Conservation (phyloP, 1,140 invertebrate genomes). For the Drosophila teissieri region DNA sequence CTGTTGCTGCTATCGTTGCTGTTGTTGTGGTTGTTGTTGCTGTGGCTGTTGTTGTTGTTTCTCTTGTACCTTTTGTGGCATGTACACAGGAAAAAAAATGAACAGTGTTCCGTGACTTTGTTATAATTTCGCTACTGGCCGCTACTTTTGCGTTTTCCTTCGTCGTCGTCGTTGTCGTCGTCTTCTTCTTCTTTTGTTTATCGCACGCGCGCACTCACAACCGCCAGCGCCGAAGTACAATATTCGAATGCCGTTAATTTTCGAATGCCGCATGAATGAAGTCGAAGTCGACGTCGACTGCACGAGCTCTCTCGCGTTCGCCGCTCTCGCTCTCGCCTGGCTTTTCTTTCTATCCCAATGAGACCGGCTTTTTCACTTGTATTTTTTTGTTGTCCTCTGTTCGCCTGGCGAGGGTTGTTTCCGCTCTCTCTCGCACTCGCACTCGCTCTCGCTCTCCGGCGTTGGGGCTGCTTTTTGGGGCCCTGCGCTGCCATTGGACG, state of each 20-base stretch:
- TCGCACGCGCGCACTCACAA: slow-evolving; percentile 72
- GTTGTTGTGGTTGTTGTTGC: slow-evolving; percentile 39
- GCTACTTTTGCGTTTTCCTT: slow-evolving; percentile 11
- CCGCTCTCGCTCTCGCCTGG: slow-evolving; percentile 8
- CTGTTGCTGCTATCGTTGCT: slow-evolving; percentile 4
- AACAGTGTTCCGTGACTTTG: slow-evolving; percentile 49
- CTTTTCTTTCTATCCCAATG: slow-evolving; percentile 23
- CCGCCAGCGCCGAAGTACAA: slow-evolving; percentile 78
- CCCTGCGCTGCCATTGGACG: slow-evolving; percentile 66
- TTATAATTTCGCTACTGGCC: slow-evolving; percentile 22
- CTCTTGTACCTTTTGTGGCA: slow-evolving; percentile 54
- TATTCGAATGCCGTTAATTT: slow-evolving; percentile 10
- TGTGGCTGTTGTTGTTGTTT: slow-evolving; percentile 22
- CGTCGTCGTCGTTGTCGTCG: slow-evolving; percentile 13
- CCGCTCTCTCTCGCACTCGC: slow-evolving; percentile 13
- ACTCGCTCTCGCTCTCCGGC: background rate
- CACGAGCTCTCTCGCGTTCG: slow-evolving; percentile 37
- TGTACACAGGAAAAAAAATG: slow-evolving; percentile 52
- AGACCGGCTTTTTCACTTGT: slow-evolving; percentile 45
- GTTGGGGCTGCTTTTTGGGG: slow-evolving; percentile 46
- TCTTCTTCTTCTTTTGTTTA: slow-evolving; percentile 14
- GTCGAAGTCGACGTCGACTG: slow-evolving; percentile 37
- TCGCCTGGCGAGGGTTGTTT: slow-evolving; percentile 63
- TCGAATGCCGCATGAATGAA: slow-evolving; percentile 51
- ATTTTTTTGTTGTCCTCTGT: background rate